Evolutionary conservation across 64 coral and sea anemone genomes (phyloP), one percentile per base, ranked within the genome.

Genomic region (Montipora sp.): DNA sequence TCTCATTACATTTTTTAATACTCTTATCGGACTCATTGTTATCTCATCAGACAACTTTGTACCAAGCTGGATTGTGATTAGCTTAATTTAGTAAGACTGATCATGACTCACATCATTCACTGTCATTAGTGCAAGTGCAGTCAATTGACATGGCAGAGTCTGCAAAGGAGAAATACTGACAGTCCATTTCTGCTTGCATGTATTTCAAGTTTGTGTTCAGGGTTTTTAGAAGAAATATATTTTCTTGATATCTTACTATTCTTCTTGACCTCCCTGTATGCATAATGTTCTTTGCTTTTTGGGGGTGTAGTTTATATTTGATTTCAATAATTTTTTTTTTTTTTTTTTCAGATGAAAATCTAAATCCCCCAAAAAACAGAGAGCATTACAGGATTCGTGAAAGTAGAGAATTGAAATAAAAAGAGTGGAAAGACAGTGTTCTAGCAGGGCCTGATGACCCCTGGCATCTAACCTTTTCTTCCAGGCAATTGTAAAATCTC

Each of bases 241-340:
- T 70, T 70, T 70, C 67, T 70, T 70, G 16, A 70, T 70, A 70
- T 70, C 20, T 15, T 70, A 70, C 67, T 70, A 70, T 70, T 19
- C 67, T 70, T 70, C 67, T 70, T 21, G 67, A 70, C 67, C 20
- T 70, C 3, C 67, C 67, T 21, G 20, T 70, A 70, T 21, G 15
- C 67, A 70, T 70, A 70, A 70, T 70, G 20, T 70, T 70, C 67
- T 70, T 70, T 70, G 67, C 67, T 70, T 70, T 70, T 70, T 70
- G 67, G 67, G 67, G 67, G 67, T 57, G 67, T 70, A 70, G 67
- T 70, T 70, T 70, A 21, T 70, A 21, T 70, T 70, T 70, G 15
- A 70, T 70, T 70, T 70, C 15, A 70, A 70, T 18, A 21, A 70
- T 3, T 70, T 70, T 70, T 2, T 4, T 70, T 70, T 70, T 0